Conservation (phyloP, 2,797 vertebrate genomes). For the Gymnothorax javanicus region DNA sequence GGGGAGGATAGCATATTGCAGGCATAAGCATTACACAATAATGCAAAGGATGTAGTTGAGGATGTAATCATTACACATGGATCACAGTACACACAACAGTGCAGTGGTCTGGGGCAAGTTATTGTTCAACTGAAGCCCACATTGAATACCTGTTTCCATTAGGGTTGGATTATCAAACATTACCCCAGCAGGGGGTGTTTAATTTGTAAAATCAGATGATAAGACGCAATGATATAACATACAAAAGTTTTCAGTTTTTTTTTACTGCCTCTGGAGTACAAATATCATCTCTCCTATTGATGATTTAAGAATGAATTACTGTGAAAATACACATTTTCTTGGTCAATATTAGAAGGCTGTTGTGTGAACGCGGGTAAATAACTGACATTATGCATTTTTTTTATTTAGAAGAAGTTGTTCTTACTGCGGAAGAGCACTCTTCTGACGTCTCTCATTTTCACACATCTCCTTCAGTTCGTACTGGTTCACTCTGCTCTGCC, state of each 20-base stretch:
- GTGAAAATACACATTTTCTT: background rate
- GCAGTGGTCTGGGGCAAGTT: background rate
- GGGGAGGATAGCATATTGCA: background rate
- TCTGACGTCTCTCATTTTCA: conserved; percentile 54
- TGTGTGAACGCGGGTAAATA: background rate
- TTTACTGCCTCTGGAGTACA: background rate
- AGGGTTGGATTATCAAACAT: background rate
- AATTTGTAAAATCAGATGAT: background rate
- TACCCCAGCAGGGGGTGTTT: background rate
- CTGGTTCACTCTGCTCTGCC: conserved; percentile 62
- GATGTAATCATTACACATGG: too few species aligned
- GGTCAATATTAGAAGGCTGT: background rate
- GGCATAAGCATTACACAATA: background rate
- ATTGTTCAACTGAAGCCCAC: background rate
- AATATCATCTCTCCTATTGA: background rate
- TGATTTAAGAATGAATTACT: background rate
- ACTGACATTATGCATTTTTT: background rate
- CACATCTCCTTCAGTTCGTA: conserved; percentile 47
- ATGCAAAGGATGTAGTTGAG: background rate
- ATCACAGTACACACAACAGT: background rate
- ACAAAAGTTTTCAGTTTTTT: background rate
- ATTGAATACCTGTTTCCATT: background rate
- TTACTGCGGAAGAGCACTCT: conserved; percentile 59
- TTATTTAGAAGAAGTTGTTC: conserved; percentile 24
- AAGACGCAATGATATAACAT: background rate